A percentile compares a stretch with the other conserved stretches of the same genome.
phyloP scores from a whole-genome alignment of 2,888 invertebrate genomes.

The Abrostola triplasia region DNA sequence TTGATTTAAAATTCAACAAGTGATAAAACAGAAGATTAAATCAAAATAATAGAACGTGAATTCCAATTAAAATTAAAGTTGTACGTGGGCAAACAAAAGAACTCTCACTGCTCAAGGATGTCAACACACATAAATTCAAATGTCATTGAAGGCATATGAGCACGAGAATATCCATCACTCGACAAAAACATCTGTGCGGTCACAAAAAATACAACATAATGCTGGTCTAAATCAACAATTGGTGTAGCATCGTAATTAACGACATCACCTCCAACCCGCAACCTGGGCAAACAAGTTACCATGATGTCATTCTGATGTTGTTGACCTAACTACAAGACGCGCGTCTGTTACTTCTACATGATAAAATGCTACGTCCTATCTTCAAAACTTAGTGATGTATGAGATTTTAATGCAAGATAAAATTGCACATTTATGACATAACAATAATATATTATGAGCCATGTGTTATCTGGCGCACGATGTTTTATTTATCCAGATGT shows the following conservation, averaged over 20 bases:
- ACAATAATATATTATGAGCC: background rate
- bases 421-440: conserved; percentile 12
- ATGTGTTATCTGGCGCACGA: background rate
- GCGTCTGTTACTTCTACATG: conserved; percentile 43
- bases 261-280: conserved; percentile 76
- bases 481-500: conserved; percentile 18
- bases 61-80: conserved; percentile 13
- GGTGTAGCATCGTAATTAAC: conserved; percentile 71
- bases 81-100: conserved; percentile 6
- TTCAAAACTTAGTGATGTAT: conserved; percentile 26
- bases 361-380: conserved; percentile 9
- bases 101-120: conserved; percentile 18
- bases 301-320: conserved; percentile 84
- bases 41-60: conserved; percentile 19
- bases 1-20: conserved; percentile 13
- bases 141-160: conserved; percentile 21
- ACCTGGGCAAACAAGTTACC: conserved; percentile 77
- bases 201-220: conserved; percentile 51
- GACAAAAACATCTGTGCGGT: conserved; percentile 28
- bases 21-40: conserved; percentile 9
- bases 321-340: conserved; percentile 75
- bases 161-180: conserved; percentile 26
- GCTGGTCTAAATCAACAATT: conserved; percentile 70
- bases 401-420: conserved; percentile 30
- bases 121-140: conserved; percentile 16